Evolutionary conservation across 2,113 vertebrate species (phyloP).

Genomic region (Peromyscus polionotus): DNA sequence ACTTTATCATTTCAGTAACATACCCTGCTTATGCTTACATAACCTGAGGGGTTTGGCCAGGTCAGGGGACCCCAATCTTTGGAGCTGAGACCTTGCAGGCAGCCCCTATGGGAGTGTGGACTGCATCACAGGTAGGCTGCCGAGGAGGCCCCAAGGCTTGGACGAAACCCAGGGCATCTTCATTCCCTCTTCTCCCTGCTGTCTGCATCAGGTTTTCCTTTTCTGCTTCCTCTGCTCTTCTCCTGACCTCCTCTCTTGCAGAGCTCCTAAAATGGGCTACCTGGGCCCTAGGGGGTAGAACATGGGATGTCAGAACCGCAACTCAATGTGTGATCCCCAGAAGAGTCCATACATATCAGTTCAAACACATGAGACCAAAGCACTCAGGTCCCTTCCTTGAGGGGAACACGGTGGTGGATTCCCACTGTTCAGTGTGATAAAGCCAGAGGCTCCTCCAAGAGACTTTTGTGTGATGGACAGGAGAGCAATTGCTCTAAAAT

Average conservation of each 20-base stretch:
- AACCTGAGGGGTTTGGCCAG: not conserved
- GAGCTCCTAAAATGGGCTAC: not conserved
- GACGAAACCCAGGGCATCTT: not conserved
- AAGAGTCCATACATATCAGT: no score
- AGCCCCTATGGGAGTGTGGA: not conserved
- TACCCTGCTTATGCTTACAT: not conserved
- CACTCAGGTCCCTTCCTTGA: not conserved
- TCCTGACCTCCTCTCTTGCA: not conserved
- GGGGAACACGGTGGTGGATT: fast-evolving
- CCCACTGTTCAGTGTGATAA: not conserved
- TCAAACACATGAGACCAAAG: not conserved
- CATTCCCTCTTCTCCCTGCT: not conserved
- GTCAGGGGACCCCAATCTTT: not conserved
- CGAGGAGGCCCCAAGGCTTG: not conserved
- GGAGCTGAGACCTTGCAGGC: not conserved
- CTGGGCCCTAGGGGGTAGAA: not conserved
- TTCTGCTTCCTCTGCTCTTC: not conserved
- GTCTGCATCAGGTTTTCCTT: not conserved
- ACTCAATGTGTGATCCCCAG: not conserved
- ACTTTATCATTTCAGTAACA: no score
- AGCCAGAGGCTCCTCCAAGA: not conserved
- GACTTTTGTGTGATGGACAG: no score
- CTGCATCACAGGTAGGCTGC: not conserved
- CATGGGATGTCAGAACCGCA: not conserved
- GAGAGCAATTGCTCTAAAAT: no score